These are phyloP conservation scores for Polyploca ridens DNA, from an alignment of 2,888 invertebrate species.

Conservation along the genomic window DNA sequence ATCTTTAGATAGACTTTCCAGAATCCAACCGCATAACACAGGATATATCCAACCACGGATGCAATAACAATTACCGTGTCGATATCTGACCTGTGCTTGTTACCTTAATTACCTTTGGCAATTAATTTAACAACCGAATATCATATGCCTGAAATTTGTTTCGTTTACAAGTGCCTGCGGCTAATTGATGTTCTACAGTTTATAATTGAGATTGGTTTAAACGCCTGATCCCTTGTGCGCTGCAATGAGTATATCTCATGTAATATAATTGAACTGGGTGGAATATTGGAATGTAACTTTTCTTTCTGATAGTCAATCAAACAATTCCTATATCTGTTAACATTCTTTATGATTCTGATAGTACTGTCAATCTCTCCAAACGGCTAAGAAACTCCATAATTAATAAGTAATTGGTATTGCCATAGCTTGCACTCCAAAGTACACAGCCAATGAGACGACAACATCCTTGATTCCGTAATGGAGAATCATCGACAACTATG, in stretches of 20 bases:
- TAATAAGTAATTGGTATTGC: neutral
- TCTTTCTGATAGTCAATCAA: neutral
- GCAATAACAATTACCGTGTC: slow-evolving; percentile 40
- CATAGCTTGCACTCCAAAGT: neutral
- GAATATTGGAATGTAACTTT: neutral
- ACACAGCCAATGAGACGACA: neutral
- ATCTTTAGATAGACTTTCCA: slow-evolving; percentile 29
- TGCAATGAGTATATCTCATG: slow-evolving; percentile 1
- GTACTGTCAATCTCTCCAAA: too few species aligned
- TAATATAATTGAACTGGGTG: neutral
- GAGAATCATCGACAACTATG: slow-evolving; percentile 43
- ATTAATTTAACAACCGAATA: slow-evolving; percentile 36
- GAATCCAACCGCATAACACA: slow-evolving; percentile 19
- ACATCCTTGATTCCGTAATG: slow-evolving; percentile 37
- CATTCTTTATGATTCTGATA: too few species aligned
- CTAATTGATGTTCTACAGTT: slow-evolving; percentile 15
- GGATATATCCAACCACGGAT: neutral
- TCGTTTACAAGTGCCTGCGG: neutral
- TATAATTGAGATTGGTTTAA: slow-evolving; percentile 14
- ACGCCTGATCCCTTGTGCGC: neutral
- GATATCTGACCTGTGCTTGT: slow-evolving; percentile 45
- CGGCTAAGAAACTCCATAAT: neutral
- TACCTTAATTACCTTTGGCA: slow-evolving; percentile 41
- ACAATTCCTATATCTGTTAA: too few species aligned
- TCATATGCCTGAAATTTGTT: slow-evolving; percentile 9